Conservation (phyloP, 1,140 invertebrate species). For the Drosophila sturtevanti region DNA sequence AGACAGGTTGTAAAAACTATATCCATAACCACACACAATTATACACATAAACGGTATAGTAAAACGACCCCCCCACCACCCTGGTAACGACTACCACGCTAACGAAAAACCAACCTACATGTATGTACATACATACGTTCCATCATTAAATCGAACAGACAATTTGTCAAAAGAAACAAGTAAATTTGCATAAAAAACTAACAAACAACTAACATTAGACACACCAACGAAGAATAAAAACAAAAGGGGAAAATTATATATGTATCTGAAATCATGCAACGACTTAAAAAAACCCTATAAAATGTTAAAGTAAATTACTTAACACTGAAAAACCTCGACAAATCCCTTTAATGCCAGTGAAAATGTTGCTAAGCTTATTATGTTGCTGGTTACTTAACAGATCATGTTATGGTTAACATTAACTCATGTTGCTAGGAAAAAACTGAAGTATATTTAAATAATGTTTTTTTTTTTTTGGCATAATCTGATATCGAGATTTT, state of each 20-base stretch:
- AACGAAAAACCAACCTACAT: conserved; percentile 9
- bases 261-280: neutral
- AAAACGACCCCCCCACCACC: conserved; percentile 7
- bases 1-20: conserved; percentile 11
- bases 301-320: neutral
- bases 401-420: no score
- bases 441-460: no score
- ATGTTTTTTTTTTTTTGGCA: no score
- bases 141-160: conserved; percentile 76
- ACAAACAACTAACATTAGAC: conserved; percentile 75
- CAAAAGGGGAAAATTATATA: neutral
- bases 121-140: conserved; percentile 43
- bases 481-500: no score
- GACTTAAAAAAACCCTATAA: neutral
- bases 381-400: no score
- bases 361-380: neutral
- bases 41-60: conserved; percentile 42
- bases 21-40: conserved; percentile 34
- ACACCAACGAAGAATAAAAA: conserved; percentile 35
- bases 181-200: conserved; percentile 75
- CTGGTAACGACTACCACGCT: neutral
- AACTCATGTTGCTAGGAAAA: no score
- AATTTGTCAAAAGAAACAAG: conserved; percentile 76
- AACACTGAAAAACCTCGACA: no score
- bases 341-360: no score